Base-by-base conservation (phyloP, 2,888 invertebrate genomes). In the Cataglyphis albicans region DNA sequence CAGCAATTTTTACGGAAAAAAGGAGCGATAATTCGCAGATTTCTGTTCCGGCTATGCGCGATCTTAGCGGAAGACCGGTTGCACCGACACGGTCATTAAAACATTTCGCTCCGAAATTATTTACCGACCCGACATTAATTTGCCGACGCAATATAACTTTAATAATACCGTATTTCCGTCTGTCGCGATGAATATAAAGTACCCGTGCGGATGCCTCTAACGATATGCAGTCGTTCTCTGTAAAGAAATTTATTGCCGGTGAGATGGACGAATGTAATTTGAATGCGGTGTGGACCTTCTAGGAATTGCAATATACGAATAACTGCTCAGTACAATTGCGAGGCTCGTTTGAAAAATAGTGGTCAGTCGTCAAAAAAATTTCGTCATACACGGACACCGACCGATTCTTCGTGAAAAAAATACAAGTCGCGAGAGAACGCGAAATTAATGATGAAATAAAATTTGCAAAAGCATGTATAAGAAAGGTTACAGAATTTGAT, bases 51-150 rank as follows among this genome's bases (percentile, higher is more conserved):
- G 7, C 15, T 25, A 12, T 48, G n/a, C 12, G 32, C 25, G 15
- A 65, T 52, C 76, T 41, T 38, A 15, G 18, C 41, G 64, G 38
- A 73, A 41, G 87, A 88, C 84, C 88, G 88, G 89, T 85, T 87
- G 81, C 82, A 48, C 52, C 38, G 85, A 55, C 65, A 76, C 52
- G 41, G 64, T 87, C 81, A 73, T 88, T 87, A 88, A 88, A 81
- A 82, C 83, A 78, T 85, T 80, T 78, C 75, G 15, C 67, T 25
- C 65, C 55, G 64, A 81, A 89, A 87, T 87, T 84, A 86, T 87
- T 86, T 87, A 87, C 78, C 73, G 76, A 84, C 87, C 89, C 48
- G 80, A 9, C 68, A 87, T 87, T 88, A 88, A 63, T 83, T 82
- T 74, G 74, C 80, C 55, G 41, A 64, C 29, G 63, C 44, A 29